phyloP scores from a whole-genome alignment of 2,113 vertebrate genomes.

The Tauraco erythrolophus region DNA sequence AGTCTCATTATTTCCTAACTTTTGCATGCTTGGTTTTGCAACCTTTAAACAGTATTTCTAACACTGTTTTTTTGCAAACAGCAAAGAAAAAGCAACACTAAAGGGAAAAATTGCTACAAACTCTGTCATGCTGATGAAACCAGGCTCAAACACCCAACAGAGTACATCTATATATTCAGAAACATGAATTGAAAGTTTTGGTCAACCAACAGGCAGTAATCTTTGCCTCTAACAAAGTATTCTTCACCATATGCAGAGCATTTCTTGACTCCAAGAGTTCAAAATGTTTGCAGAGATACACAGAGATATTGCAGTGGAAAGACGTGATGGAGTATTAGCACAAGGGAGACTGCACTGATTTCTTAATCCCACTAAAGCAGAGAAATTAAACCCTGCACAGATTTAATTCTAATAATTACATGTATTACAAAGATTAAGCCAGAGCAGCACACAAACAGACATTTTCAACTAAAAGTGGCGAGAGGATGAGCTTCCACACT shows the following conservation, averaged over 20 bases:
- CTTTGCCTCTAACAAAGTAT: background rate
- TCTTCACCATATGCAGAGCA: background rate
- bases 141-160: background rate
- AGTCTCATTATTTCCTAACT: background rate
- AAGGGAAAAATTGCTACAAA: background rate
- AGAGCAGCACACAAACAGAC: background rate
- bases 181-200: background rate
- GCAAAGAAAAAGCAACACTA: background rate
- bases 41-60: background rate
- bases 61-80: background rate
- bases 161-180: background rate
- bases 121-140: background rate
- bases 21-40: background rate
- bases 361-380: background rate
- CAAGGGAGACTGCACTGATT: background rate
- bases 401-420: background rate
- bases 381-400: background rate
- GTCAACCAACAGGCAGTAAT: background rate
- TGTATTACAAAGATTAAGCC: background rate
- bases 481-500: background rate
- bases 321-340: accelerated
- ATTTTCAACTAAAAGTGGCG: background rate
- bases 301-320: background rate
- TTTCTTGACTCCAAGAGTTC: background rate
- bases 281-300: background rate